phyloP scores from a whole-genome alignment of 2,888 invertebrate species.

The Litoditis marina region DNA sequence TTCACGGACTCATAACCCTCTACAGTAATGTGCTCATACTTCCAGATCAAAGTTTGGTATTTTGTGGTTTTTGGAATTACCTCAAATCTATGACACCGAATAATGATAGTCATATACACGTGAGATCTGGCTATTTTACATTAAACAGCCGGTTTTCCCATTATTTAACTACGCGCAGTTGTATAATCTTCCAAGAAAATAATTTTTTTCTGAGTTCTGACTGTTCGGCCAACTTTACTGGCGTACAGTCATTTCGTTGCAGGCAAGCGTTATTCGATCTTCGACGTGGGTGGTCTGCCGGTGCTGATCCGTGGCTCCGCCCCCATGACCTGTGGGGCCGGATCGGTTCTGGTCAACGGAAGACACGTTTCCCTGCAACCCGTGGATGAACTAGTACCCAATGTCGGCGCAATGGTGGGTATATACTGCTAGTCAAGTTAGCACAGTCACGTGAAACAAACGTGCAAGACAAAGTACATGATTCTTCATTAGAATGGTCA shows the following conservation, averaged over 20 bases:
- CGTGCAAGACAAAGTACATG: not conserved
- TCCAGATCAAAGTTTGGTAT: not conserved
- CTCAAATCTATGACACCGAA: no score
- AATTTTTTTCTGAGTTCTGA: no score
- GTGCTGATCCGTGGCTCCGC: constrained; percentile 11
- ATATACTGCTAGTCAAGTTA: not conserved
- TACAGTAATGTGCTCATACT: no score
- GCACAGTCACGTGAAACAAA: no score
- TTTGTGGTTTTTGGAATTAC: no score
- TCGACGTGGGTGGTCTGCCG: constrained; percentile 1
- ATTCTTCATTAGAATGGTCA: no score
- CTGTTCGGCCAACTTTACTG: not conserved
- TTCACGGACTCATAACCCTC: no score
- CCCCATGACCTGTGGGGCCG: not conserved
- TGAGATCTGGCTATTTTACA: no score
- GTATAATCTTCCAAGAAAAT: no score
- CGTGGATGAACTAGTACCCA: constrained; percentile 5
- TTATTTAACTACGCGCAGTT: no score
- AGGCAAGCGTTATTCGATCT: constrained; percentile 16
- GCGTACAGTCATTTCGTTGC: not conserved
- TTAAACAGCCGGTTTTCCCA: no score
- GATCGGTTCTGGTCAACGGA: not conserved
- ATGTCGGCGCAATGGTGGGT: constrained; percentile 7
- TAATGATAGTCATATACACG: not conserved
- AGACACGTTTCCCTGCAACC: constrained; percentile 3